Percentiles rank a stretch among this genome's conserved stretches.
Evolutionary conservation across 2,113 vertebrate genomes (phyloP).

Genomic region (Tupaia chinensis): DNA sequence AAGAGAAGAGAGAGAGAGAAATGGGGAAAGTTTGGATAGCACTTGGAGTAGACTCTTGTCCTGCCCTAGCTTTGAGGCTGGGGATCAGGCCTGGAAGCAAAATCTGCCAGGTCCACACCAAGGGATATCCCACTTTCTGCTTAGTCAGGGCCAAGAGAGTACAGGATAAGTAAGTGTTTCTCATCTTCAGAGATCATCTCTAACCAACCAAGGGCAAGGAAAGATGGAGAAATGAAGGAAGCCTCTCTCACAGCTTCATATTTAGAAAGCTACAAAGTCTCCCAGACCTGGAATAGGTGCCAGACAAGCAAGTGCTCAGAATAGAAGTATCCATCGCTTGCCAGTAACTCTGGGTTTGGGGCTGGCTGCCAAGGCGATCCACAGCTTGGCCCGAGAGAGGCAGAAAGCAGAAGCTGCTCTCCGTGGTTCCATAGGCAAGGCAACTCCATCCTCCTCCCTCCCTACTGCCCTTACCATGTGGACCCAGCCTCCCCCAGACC

Average conservation of each 20-base stretch:
- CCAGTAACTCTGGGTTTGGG: neutral
- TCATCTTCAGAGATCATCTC: neutral
- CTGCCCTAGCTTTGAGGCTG: neutral
- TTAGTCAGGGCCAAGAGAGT: neutral
- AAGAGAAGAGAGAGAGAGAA: too few relatives aligned
- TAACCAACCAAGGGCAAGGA: neutral
- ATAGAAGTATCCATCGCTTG: neutral
- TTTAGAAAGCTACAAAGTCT: neutral
- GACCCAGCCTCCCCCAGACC: neutral
- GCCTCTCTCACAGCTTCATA: neutral
- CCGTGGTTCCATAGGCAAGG: neutral
- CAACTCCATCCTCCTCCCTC: too few relatives aligned
- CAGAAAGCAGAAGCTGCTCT: neutral
- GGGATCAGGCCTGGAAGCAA: neutral
- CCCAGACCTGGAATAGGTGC: neutral
- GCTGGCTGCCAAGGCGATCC: slow-evolving; percentile 20
- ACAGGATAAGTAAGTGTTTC: neutral
- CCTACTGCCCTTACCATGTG: neutral
- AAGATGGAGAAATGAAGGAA: neutral
- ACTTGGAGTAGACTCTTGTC: neutral
- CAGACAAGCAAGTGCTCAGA: neutral
- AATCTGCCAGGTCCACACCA: neutral
- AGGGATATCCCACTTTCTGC: neutral
- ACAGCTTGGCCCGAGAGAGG: neutral
- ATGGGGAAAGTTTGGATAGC: neutral